Evolutionary conservation across 2,113 vertebrate genomes (phyloP).

Genomic region (Lonchura striata): DNA sequence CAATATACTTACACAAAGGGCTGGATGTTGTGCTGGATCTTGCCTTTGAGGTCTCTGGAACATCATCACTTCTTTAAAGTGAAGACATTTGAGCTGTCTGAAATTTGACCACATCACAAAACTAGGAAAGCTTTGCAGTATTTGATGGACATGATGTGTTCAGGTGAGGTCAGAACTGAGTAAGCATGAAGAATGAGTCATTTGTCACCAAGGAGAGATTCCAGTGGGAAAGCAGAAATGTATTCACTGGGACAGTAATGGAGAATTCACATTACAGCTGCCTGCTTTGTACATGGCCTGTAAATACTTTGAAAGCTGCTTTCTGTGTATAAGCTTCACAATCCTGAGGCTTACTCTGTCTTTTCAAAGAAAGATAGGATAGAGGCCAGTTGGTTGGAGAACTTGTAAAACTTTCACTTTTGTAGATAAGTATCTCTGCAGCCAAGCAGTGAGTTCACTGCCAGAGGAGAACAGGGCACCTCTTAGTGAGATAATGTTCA

Average conservation of each 20-base stretch:
- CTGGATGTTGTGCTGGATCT: neutral
- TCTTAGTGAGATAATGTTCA: neutral
- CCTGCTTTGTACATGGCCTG: neutral
- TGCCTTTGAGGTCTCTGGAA: neutral
- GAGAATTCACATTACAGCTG: constrained; percentile 7
- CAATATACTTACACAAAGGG: neutral
- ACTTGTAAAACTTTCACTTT: neutral
- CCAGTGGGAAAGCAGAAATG: constrained; percentile 19
- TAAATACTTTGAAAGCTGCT: constrained; percentile 36
- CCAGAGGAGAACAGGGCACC: neutral
- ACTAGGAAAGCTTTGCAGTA: constrained; percentile 1
- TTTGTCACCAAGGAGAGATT: constrained; percentile 46
- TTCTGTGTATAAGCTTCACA: neutral
- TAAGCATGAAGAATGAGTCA: constrained; percentile 18
- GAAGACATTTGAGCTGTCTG: constrained; percentile 8
- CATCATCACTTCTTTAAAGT: constrained; percentile 2
- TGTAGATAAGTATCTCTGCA: neutral
- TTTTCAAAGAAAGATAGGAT: neutral
- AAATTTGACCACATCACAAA: constrained; percentile 53
- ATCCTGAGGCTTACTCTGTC: neutral
- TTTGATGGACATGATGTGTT: constrained; percentile 36
- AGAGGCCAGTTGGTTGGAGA: neutral
- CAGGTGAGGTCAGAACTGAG: constrained; percentile 46
- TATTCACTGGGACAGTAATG: constrained; percentile 13
- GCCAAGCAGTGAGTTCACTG: neutral